Conservation (phyloP, 1,140 invertebrate species). For the Anthonomus grandis region DNA sequence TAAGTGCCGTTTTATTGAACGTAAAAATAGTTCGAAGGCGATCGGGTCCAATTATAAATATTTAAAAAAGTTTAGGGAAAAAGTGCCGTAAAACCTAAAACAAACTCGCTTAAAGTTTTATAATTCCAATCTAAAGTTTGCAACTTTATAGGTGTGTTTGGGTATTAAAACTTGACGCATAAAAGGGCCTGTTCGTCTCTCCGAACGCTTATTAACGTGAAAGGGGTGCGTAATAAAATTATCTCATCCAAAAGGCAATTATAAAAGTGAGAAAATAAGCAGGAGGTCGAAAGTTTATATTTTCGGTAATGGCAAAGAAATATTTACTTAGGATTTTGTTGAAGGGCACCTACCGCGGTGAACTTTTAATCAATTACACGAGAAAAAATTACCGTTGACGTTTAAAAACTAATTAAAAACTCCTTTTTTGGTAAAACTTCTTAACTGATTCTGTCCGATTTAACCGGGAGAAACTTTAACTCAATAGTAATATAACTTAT, state of each 20-base stretch:
- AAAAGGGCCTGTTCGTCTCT: conserved; percentile 16
- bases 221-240: conserved; percentile 16
- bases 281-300: too few species aligned
- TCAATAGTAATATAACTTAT: conserved; percentile 11
- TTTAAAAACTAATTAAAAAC: too few species aligned
- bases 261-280: not conserved
- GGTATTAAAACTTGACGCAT: conserved; percentile 19
- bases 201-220: conserved; percentile 10
- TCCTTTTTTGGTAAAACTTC: too few species aligned
- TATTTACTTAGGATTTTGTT: too few species aligned
- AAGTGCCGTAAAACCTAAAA: conserved; percentile 21
- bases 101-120: conserved; percentile 22
- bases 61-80: conserved; percentile 18
- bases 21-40: conserved; percentile 13
- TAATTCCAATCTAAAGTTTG: conserved; percentile 19
- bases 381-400: too few species aligned
- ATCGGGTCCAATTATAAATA: conserved; percentile 17
- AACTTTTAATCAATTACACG: too few species aligned
- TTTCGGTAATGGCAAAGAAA: too few species aligned
- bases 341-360: too few species aligned
- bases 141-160: conserved; percentile 24
- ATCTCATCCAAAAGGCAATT: conserved; percentile 9
- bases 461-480: not conserved
- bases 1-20: conserved; percentile 10
- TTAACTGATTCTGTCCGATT: conserved; percentile 2